Conservation (phyloP, 2,113 vertebrate genomes). For the Rhipidura dahli region DNA sequence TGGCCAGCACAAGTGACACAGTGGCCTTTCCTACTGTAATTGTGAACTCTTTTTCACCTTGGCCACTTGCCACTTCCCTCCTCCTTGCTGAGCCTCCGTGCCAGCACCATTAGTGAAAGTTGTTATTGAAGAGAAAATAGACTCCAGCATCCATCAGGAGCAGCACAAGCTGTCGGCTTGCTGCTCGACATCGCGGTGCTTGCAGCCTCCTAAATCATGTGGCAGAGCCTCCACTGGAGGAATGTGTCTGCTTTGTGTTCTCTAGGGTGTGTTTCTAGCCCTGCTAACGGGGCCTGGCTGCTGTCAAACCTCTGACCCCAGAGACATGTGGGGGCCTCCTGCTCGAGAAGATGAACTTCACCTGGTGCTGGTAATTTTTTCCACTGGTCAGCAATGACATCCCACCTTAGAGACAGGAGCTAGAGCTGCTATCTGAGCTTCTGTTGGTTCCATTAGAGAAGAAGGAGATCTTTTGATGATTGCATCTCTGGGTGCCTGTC, state of each 20-base stretch:
- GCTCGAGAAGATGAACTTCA: background rate
- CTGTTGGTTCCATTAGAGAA: background rate
- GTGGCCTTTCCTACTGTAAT: background rate
- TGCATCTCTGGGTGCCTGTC: background rate
- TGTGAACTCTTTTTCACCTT: background rate
- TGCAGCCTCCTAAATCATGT: background rate
- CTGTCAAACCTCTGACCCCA: background rate
- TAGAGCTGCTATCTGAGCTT: background rate
- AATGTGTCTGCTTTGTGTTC: background rate
- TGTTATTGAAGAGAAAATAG: background rate
- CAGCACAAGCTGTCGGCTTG: background rate
- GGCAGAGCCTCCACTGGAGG: background rate
- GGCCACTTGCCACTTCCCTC: constrained; percentile 19
- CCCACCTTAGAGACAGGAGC: background rate
- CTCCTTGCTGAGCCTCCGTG: background rate
- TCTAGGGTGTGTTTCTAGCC: background rate
- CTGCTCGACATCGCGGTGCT: background rate
- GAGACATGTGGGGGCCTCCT: accelerated
- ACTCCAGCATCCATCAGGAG: background rate
- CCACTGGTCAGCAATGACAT: background rate
- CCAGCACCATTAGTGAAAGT: constrained; percentile 28
- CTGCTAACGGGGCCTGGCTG: background rate
- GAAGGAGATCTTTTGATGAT: accelerated
- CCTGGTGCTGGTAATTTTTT: background rate
- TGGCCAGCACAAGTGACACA: background rate